Base-by-base conservation (phyloP, 64 coral and sea anemone species). In the Montipora efflorescens region DNA sequence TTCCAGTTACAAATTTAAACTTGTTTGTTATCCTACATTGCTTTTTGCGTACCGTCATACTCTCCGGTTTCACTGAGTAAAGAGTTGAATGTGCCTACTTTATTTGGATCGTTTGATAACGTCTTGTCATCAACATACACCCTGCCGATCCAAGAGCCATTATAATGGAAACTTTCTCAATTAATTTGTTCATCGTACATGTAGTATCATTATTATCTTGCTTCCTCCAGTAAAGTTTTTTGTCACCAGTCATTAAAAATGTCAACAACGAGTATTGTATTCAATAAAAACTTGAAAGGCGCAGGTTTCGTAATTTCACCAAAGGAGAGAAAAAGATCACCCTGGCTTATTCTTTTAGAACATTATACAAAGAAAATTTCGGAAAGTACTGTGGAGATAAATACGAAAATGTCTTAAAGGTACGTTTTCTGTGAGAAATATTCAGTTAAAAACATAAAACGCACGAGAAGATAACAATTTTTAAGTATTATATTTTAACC, bases 161-260 rank as follows among this genome's bases (percentile, higher is more conserved):
- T 36, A 36, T 36, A 36, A 36, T 36, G 36, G 36, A 36, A 36
- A 36, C 36, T 36, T 36, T 36, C 1, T 36, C 2, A 36, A 36
- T 36, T 1, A 36, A 36, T 36, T 36, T 36, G 36, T 36, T 36
- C 36, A 36, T 36, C 36, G 36, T 36, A 2, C 36, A 36, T 64
- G 61, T 64, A 4, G 14, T 16, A 64, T 12, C 8, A 64, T 16
- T 14, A 16, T 64, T 64, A 16, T 64, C 11, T 12, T 64, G 4
- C 9, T 12, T 64, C 61, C 14, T 64, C 61, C 61, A 64, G 61
- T 64, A 57, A 57, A 57, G 53, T 0, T 57, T 1, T 67, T 71
- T 86, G 45, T 69, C 82, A 86, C 82, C 82, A 71, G 82, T 86
- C 14, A 47, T 7, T 4, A 13, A 86, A 23, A 86, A 86, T 86